These are phyloP conservation scores for Falco naumanni DNA, from an alignment of 2,797 vertebrate genomes.

Conservation along the genomic window DNA sequence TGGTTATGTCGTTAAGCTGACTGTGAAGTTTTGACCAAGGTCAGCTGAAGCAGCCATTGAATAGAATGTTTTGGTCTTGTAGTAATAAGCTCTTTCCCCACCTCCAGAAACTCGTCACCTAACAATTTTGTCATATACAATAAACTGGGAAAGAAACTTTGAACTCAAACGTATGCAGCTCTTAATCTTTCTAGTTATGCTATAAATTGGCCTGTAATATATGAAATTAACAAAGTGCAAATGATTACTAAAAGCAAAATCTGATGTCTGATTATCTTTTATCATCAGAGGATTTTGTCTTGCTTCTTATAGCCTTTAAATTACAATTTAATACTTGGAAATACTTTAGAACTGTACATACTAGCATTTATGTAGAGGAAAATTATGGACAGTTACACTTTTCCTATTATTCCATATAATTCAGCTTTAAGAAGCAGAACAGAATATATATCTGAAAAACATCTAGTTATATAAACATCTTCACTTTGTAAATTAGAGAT, in stretches of 20 bases:
- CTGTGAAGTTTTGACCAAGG: neutral
- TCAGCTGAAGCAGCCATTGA: neutral
- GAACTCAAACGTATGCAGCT: neutral
- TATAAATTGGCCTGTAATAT: neutral
- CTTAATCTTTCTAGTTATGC: neutral
- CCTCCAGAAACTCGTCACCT: neutral
- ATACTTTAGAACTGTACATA: conserved; percentile 28
- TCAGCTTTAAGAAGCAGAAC: conserved; percentile 44
- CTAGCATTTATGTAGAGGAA: conserved; percentile 12
- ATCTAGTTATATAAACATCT: conserved; percentile 54
- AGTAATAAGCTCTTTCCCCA: neutral
- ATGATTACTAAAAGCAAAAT: conserved; percentile 35
- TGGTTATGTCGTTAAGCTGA: neutral
- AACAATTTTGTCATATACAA: neutral
- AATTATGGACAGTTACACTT: conserved; percentile 14
- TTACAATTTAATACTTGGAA: neutral
- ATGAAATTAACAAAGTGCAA: conserved; percentile 49
- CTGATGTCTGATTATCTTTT: neutral
- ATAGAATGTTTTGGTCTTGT: neutral
- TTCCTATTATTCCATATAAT: conserved; percentile 4
- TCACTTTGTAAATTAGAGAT: conserved; percentile 52
- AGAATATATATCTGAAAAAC: conserved; percentile 46
- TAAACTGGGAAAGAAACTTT: neutral
- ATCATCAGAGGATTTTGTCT: neutral
- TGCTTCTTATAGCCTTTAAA: conserved; percentile 7